Conservation (phyloP, 2,797 vertebrate species). For the Apodemus agrarius region DNA sequence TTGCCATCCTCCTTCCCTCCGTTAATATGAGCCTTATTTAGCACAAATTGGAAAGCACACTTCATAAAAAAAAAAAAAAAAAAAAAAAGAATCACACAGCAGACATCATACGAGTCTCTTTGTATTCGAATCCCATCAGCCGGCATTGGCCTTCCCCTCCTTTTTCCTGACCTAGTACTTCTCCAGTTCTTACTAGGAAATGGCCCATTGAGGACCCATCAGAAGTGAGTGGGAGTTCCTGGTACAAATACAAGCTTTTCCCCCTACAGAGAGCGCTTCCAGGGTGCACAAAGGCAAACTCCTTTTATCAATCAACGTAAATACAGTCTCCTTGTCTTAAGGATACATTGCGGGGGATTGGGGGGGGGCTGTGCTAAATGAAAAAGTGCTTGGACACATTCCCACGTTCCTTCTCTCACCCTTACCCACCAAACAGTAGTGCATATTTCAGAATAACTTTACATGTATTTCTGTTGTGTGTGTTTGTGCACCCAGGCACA, state of each 20-base stretch:
- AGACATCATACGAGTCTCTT: neutral
- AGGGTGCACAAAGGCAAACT: neutral
- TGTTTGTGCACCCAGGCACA: neutral
- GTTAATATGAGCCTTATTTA: slow-evolving; percentile 4
- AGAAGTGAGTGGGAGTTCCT: neutral
- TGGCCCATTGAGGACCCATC: neutral
- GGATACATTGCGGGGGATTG: neutral
- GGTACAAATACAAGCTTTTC: neutral
- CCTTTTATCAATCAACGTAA: neutral
- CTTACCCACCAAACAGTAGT: neutral
- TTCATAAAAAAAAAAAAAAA: slow-evolving; percentile 2
- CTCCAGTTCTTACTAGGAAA: neutral
- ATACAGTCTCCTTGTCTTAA: neutral
- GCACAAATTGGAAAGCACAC: neutral
- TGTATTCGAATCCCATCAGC: neutral
- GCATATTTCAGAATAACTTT: neutral
- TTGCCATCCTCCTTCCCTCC: neutral
- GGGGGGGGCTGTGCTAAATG: neutral
- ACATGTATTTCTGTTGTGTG: neutral
- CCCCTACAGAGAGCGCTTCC: neutral
- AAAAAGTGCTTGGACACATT: neutral
- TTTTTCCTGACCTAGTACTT: neutral
- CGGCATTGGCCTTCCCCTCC: neutral
- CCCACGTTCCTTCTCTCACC: neutral
- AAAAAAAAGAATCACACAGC: neutral